Evolutionary conservation across 1,140 invertebrate species (phyloP).

Genomic region (Choristoneura fumiferana): DNA sequence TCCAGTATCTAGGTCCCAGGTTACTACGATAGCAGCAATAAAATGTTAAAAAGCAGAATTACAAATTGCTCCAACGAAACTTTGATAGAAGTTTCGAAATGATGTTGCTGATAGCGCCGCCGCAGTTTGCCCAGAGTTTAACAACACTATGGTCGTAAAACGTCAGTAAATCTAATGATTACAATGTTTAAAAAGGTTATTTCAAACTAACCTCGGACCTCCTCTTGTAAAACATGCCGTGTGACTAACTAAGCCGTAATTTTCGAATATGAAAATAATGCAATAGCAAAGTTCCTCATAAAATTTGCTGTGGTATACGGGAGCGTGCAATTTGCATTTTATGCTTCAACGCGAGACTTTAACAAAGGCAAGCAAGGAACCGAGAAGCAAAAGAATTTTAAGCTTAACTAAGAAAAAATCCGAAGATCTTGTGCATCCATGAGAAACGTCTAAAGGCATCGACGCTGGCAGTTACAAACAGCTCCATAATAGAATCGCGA

Average conservation of each 20-base stretch:
- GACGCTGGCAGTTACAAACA: conserved; percentile 16
- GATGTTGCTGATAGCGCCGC: neutral
- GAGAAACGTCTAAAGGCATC: conserved; percentile 19
- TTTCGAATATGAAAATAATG: conserved; percentile 32
- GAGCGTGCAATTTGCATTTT: conserved; percentile 52
- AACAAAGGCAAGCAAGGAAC: conserved; percentile 31
- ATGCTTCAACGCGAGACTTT: conserved; percentile 37
- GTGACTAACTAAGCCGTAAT: conserved; percentile 27
- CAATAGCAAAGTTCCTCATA: conserved; percentile 24
- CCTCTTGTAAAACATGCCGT: conserved; percentile 5
- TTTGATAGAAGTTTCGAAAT: too few relatives aligned
- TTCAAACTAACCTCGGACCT: neutral
- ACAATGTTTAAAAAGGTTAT: conserved; percentile 11
- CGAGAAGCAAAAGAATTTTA: conserved; percentile 27
- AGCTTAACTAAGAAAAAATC: conserved; percentile 30
- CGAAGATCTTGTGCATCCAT: conserved; percentile 21
- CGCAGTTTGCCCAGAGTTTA: conserved; percentile 1
- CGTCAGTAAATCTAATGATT: conserved; percentile 5
- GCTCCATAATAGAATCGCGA: conserved; percentile 17
- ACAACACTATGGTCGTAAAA: neutral
- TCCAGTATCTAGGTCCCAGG: too few relatives aligned
- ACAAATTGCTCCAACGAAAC: too few relatives aligned
- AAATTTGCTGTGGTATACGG: conserved; percentile 35
- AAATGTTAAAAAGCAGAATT: too few relatives aligned
- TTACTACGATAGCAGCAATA: too few relatives aligned